Evolutionary conservation across 2,113 vertebrate genomes (phyloP).

Genomic region (Cynopterus brachyotis): DNA sequence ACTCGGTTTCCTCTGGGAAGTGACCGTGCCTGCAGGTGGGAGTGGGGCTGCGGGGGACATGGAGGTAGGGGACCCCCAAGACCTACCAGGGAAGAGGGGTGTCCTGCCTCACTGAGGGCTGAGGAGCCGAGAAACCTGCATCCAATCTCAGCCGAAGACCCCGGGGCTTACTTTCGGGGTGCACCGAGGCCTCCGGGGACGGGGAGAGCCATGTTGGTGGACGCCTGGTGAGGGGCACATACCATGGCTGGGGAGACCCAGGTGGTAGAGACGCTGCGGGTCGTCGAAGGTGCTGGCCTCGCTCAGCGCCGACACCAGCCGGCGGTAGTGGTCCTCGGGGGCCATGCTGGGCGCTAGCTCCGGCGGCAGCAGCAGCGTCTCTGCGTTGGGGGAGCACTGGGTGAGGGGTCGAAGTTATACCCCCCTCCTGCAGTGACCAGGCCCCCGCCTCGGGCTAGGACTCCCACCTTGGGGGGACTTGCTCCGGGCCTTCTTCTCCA

Average conservation of each 20-base stretch:
- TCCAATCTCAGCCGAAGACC: background rate
- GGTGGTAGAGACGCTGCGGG: constrained; percentile 95
- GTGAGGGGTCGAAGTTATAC: background rate
- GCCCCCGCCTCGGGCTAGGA: background rate
- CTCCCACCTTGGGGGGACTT: constrained; percentile 72
- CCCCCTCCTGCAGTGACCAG: background rate
- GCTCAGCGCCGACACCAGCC: constrained; percentile 94
- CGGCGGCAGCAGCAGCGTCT: constrained; percentile 91
- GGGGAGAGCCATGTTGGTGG: background rate
- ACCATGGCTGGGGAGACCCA: constrained; percentile 94
- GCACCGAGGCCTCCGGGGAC: background rate
- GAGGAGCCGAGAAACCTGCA: background rate
- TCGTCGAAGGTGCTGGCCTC: constrained; percentile 94
- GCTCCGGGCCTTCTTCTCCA: constrained; percentile 91
- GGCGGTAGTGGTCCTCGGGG: constrained; percentile 96
- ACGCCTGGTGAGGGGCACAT: background rate
- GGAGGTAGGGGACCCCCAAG: too few relatives aligned
- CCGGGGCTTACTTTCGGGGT: background rate
- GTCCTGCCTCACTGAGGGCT: background rate
- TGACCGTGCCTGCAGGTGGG: background rate
- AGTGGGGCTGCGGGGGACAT: fast-evolving
- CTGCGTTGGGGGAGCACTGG: constrained; percentile 76
- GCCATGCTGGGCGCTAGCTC: constrained; percentile 92
- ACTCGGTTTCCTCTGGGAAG: background rate
- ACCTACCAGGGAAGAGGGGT: background rate